Conservation (phyloP, 2,113 vertebrate genomes). For the Synodontis membranacea region DNA sequence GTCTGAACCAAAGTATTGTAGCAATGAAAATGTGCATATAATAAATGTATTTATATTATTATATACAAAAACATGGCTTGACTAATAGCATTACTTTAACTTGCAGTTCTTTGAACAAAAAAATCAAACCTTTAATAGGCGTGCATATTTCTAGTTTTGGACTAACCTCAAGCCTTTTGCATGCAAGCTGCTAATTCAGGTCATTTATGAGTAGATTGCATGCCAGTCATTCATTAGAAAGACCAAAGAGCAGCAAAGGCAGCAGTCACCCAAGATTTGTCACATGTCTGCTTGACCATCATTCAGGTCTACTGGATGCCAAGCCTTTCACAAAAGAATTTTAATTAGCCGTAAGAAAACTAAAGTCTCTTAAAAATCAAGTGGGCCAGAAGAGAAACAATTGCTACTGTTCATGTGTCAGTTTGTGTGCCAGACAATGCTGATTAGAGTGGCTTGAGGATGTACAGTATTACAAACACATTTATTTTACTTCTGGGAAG, state of each 20-base stretch:
- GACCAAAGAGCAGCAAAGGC: conserved; percentile 39
- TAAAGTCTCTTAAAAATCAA: conserved; percentile 65
- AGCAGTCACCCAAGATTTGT: conserved; percentile 71
- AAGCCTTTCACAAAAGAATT: conserved; percentile 63
- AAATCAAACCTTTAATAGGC: conserved; percentile 57
- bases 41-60: background rate
- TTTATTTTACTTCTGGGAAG: conserved; percentile 72
- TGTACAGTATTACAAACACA: conserved; percentile 73
- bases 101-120: conserved; percentile 50
- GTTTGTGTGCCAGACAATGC: conserved; percentile 57
- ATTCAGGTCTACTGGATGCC: conserved; percentile 61
- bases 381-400: conserved; percentile 61
- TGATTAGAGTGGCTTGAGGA: conserved; percentile 66
- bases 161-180: conserved; percentile 65
- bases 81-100: conserved; percentile 46
- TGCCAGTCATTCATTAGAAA: conserved; percentile 75
- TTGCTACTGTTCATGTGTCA: conserved; percentile 74
- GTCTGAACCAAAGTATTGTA: background rate
- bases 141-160: conserved; percentile 56
- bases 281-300: conserved; percentile 71
- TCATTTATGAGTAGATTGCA: conserved; percentile 69
- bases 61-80: conserved; percentile 49
- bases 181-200: conserved; percentile 70
- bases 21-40: background rate
- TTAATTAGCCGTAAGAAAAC: conserved; percentile 73